phyloP scores from a whole-genome alignment of 2,797 vertebrate species.

The Cryptoblepharus egeriae region DNA sequence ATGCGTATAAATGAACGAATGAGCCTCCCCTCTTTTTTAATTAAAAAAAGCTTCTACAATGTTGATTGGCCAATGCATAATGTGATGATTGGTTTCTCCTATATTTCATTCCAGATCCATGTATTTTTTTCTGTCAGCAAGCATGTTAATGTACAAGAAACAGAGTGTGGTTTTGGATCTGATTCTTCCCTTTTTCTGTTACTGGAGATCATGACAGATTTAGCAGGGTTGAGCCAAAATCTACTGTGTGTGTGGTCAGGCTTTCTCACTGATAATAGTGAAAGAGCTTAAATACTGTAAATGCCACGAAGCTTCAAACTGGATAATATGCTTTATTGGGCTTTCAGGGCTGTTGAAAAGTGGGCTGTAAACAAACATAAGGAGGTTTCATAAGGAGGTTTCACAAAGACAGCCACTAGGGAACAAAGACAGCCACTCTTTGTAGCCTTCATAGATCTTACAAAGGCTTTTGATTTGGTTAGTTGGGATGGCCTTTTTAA shows the following conservation, averaged over 20 bases:
- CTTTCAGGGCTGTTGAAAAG: constrained; percentile 55
- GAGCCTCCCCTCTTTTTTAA: constrained; percentile 47
- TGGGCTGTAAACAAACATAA: background rate
- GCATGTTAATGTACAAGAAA: constrained; percentile 62
- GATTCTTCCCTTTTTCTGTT: constrained; percentile 35
- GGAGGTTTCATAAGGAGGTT: no score
- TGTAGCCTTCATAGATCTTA: no score
- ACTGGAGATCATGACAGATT: constrained; percentile 46
- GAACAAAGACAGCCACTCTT: no score
- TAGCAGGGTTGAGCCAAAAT: constrained; percentile 49
- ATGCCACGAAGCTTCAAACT: constrained; percentile 51
- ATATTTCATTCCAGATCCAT: constrained; percentile 38
- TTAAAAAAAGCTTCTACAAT: constrained; percentile 51
- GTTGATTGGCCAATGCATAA: constrained; percentile 30
- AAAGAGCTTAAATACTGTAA: constrained; percentile 48
- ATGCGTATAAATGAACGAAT: background rate
- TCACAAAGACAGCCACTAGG: no score
- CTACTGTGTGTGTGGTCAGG: constrained; percentile 48
- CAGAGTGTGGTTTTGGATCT: constrained; percentile 46
- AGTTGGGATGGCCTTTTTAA: no score
- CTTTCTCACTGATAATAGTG: constrained; percentile 38
- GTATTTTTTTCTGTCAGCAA: constrained; percentile 40
- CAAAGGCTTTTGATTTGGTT: no score
- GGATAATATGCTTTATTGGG: constrained; percentile 44
- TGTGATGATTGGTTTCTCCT: constrained; percentile 45